These are phyloP conservation scores for Microctenopoma stevenorrisi DNA, from an alignment of 2,797 vertebrate genomes.

Conservation along the genomic window DNA sequence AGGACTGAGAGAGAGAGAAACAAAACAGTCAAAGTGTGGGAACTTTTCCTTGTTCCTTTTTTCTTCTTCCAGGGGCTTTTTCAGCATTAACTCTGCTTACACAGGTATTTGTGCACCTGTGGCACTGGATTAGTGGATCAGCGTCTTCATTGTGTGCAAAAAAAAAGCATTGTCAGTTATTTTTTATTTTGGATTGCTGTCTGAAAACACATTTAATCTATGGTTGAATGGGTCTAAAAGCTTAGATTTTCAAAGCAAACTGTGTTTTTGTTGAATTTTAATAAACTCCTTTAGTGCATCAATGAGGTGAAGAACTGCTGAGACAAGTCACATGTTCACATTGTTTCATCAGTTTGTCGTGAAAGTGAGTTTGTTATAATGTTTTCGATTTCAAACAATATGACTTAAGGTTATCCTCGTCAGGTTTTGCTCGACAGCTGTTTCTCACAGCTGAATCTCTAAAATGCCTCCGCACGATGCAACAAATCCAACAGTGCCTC, in stretches of 20 bases:
- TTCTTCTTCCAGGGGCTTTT: constrained; percentile 80
- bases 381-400: constrained; percentile 6
- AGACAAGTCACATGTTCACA: neutral
- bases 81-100: constrained; percentile 82
- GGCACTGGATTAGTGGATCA: constrained; percentile 73
- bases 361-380: neutral
- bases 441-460: constrained; percentile 26
- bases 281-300: constrained; percentile 20
- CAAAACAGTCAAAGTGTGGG: constrained; percentile 85
- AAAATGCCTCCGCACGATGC: constrained; percentile 16
- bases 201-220: constrained; percentile 65
- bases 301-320: constrained; percentile 14
- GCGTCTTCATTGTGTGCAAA: constrained; percentile 67
- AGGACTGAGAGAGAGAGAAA: constrained; percentile 71
- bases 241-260: constrained; percentile 41
- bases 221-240: constrained; percentile 48
- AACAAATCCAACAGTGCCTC: constrained; percentile 79
- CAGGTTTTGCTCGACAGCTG: constrained; percentile 3
- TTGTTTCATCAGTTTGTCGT: constrained; percentile 4
- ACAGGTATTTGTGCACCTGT: constrained; percentile 84
- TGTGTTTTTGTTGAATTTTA: constrained; percentile 28
- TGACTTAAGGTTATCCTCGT: constrained; percentile 1
- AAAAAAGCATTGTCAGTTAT: constrained; percentile 63
- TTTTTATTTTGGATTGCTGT: constrained; percentile 53
- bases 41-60: constrained; percentile 79